phyloP scores from a whole-genome alignment of 2,888 invertebrate genomes.

The Drosophila demipolita region DNA sequence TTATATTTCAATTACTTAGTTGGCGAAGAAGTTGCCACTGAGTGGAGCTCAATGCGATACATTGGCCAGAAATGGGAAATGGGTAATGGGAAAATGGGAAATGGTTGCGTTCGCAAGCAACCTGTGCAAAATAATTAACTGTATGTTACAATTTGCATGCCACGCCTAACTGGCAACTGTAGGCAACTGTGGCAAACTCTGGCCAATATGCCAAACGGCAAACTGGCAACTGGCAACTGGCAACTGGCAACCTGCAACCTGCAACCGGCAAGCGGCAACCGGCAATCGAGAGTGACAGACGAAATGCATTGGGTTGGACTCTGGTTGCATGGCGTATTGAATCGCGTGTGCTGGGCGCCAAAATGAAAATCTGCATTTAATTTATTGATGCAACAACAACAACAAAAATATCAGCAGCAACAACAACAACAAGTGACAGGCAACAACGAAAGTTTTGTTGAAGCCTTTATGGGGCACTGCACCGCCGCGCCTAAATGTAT shows the following conservation, averaged over 20 bases:
- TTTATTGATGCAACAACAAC: constrained; percentile 72
- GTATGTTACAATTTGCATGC: constrained; percentile 78
- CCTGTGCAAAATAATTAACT: constrained; percentile 79
- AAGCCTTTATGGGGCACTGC: constrained; percentile 43
- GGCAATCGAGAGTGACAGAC: constrained; percentile 57
- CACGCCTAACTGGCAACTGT: constrained; percentile 63
- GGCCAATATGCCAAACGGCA: constrained; percentile 17
- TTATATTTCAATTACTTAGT: constrained; percentile 76
- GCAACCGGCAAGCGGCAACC: constrained; percentile 11
- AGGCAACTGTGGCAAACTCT: constrained; percentile 30
- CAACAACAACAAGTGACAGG: constrained; percentile 29
- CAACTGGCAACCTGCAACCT: constrained; percentile 27
- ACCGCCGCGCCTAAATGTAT: constrained; percentile 70
- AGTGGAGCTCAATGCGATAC: constrained; percentile 15
- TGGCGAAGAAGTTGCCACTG: constrained; percentile 43
- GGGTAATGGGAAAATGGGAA: constrained; percentile 6
- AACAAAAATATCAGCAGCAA: constrained; percentile 14
- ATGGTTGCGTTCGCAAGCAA: constrained; percentile 46
- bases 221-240: constrained; percentile 15
- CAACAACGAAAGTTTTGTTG: constrained; percentile 54
- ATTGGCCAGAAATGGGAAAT: constrained; percentile 11
- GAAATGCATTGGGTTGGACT: constrained; percentile 8
- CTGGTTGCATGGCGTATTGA: constrained; percentile 28
- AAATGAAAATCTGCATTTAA: constrained; percentile 80
- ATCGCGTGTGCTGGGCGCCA: constrained; percentile 48